Percentiles rank a stretch among this genome's conserved stretches.
Evolutionary conservation across 2,888 invertebrate genomes (phyloP).

Genomic region (Bugula neritina): DNA sequence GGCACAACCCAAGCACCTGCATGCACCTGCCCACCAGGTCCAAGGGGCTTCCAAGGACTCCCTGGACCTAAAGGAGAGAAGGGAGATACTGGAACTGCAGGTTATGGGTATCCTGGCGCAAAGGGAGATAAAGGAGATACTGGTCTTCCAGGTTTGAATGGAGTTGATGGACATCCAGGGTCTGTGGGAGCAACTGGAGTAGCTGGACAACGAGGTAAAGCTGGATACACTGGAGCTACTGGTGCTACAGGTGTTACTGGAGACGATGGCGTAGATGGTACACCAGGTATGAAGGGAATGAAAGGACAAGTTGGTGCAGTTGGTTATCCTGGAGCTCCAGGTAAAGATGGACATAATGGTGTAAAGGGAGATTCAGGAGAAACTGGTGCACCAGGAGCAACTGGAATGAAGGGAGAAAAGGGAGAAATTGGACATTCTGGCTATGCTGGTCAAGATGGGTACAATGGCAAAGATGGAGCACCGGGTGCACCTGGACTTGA

Average conservation of each 20-base stretch:
- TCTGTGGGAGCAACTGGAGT: background rate
- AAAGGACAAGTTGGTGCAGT: background rate
- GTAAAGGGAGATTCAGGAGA: background rate
- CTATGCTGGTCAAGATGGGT: background rate
- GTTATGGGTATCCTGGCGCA: background rate
- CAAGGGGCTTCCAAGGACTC: background rate
- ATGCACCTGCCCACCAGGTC: background rate
- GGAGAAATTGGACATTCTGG: conserved; percentile 2
- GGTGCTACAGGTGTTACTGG: conserved; percentile 1
- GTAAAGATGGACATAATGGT: conserved; percentile 23
- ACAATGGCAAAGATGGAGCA: background rate
- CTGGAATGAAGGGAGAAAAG: background rate
- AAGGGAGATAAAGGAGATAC: conserved; percentile 12
- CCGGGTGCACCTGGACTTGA: background rate
- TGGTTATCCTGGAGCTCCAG: background rate
- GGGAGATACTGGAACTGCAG: background rate
- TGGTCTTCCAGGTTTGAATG: background rate
- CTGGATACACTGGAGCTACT: conserved; percentile 13
- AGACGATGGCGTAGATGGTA: background rate
- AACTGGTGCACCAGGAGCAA: background rate
- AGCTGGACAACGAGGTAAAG: conserved; percentile 4
- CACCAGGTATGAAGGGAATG: background rate
- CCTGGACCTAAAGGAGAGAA: conserved; percentile 2
- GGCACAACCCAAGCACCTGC: background rate
- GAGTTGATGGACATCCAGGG: conserved; percentile 7